Conservation (phyloP, 2,888 invertebrate genomes). For the Aethes cnicana region DNA sequence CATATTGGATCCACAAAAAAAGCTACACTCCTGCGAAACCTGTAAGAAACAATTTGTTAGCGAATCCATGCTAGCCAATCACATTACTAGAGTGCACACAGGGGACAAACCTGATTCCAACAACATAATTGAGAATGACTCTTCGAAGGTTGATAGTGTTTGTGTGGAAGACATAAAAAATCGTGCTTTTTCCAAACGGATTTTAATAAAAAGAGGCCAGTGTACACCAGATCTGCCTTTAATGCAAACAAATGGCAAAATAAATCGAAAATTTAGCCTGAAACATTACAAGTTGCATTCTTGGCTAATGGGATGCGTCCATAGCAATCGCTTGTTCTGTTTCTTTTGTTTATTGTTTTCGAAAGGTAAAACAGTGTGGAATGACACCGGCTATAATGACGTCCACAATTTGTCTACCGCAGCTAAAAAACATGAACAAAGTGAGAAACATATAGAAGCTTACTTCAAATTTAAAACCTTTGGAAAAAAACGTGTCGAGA, state of each 20-base stretch:
- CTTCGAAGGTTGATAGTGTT: too few species aligned
- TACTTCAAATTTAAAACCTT: slow-evolving; percentile 12
- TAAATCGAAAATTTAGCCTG: not conserved
- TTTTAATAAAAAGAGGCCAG: not conserved
- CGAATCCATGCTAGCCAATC: too few species aligned
- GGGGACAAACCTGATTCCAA: too few species aligned
- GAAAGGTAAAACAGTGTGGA: slow-evolving; percentile 12
- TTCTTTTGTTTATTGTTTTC: slow-evolving; percentile 6
- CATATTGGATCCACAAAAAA: too few species aligned
- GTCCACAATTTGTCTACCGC: slow-evolving; percentile 9
- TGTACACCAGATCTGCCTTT: not conserved
- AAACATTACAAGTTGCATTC: not conserved
- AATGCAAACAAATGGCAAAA: not conserved
- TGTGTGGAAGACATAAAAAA: not conserved
- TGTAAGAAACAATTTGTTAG: too few species aligned
- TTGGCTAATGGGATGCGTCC: slow-evolving; percentile 9
- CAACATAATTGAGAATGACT: too few species aligned
- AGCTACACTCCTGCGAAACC: too few species aligned
- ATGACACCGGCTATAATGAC: slow-evolving; percentile 9
- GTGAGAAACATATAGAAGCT: slow-evolving; percentile 11
- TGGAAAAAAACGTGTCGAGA: slow-evolving; percentile 19
- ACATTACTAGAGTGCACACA: too few species aligned
- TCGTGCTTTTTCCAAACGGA: not conserved
- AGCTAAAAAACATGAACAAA: slow-evolving; percentile 23
- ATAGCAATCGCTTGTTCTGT: slow-evolving; percentile 14